These are phyloP conservation scores for Botrylloides violaceus DNA, from an alignment of 23 tunicate genomes.

Conservation along the genomic window DNA sequence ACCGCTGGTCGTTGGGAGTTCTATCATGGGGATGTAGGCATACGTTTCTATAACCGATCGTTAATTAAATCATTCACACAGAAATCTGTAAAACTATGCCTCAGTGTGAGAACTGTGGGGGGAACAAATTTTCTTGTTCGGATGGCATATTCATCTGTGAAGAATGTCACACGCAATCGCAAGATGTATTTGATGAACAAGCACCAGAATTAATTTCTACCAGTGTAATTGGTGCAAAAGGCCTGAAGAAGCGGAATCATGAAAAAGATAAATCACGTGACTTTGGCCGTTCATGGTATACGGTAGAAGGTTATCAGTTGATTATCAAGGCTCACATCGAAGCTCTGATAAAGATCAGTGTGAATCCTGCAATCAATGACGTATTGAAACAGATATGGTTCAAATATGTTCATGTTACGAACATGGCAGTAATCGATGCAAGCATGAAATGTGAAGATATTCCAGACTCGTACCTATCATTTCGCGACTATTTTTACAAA, in stretches of 20 bases:
- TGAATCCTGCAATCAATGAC: slow-evolving; percentile 28
- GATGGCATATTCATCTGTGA: slow-evolving; percentile 52
- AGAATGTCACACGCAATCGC: slow-evolving; percentile 46
- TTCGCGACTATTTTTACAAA: slow-evolving; percentile 33
- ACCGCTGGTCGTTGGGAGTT: no score
- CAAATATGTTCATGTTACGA: slow-evolving; percentile 47
- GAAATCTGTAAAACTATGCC: slow-evolving; percentile 56
- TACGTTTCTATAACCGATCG: no score
- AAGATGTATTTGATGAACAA: slow-evolving; percentile 45
- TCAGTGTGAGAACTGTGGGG: slow-evolving; percentile 38
- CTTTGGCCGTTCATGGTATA: slow-evolving; percentile 57
- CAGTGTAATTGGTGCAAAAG: neutral
- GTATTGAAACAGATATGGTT: slow-evolving; percentile 52
- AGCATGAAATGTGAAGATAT: neutral
- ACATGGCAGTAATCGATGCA: slow-evolving; percentile 33
- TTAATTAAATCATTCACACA: no score
- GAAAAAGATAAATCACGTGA: slow-evolving; percentile 15
- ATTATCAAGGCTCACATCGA: slow-evolving; percentile 40
- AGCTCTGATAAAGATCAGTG: slow-evolving; percentile 35
- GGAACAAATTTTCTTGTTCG: slow-evolving; percentile 24
- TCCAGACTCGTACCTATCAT: slow-evolving; percentile 2
- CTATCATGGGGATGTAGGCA: no score
- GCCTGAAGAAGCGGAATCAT: slow-evolving; percentile 7
- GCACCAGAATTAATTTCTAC: slow-evolving; percentile 24
- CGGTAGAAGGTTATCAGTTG: slow-evolving; percentile 50